Conservation (phyloP, 2,113 vertebrate genomes). For the Equus przewalskii region DNA sequence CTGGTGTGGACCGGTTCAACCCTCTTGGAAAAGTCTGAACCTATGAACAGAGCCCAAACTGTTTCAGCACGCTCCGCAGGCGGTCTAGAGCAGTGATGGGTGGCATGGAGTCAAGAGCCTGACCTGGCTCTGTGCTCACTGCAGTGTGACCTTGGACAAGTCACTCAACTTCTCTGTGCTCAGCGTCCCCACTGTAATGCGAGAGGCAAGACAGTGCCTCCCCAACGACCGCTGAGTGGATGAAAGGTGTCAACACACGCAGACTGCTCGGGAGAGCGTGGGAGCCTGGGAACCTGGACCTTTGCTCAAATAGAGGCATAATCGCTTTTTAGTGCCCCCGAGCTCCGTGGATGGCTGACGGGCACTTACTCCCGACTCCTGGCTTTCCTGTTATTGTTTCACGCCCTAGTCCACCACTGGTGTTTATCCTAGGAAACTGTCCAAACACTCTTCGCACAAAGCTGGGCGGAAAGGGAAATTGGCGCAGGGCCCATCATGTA, state of each 20-base stretch:
- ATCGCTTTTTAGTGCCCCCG: not conserved
- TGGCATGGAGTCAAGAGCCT: not conserved
- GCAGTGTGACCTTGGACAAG: not conserved
- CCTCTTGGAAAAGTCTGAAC: not conserved
- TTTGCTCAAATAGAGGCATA: not conserved
- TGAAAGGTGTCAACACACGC: not conserved
- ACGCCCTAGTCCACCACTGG: not conserved
- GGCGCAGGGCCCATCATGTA: not conserved
- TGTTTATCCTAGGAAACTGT: not conserved
- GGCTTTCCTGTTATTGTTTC: too few species aligned
- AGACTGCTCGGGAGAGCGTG: not conserved
- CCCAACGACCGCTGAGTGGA: too few species aligned
- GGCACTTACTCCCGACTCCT: too few species aligned
- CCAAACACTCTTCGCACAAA: not conserved
- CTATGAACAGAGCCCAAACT: not conserved
- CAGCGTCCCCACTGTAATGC: accelerated
- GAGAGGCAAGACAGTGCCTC: not conserved
- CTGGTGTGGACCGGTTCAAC: not conserved
- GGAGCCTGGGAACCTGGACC: not conserved
- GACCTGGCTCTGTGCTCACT: not conserved
- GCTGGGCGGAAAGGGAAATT: not conserved
- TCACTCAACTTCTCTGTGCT: too few species aligned
- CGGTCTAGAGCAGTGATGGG: not conserved
- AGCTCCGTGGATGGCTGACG: too few species aligned
- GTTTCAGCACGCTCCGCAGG: accelerated